Base-by-base conservation (phyloP, 2,888 invertebrate species). In the Sipunculus nudus region DNA sequence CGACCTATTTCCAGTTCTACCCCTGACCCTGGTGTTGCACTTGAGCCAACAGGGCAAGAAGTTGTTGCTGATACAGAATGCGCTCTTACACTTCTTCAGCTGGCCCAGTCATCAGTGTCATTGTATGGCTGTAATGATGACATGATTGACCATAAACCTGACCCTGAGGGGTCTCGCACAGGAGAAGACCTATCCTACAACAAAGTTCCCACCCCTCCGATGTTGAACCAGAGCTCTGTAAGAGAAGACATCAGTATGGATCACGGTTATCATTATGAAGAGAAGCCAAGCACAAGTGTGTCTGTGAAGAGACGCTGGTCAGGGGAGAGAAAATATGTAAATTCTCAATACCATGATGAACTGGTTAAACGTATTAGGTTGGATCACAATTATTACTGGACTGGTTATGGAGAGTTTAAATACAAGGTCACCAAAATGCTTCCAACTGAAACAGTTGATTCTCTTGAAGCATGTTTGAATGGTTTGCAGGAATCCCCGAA, bases 371-470 rank as follows among this genome's bases (percentile, higher is more conserved):
- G 56, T 4, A 57, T 63, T 39, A 38, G 48, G 35, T 43, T 63
- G 26, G 63, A 63, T 35, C 63, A 63, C 49, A 60, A 56, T 25
- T 63, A 63, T 28, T 45, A 29, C n/a, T 59, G 54, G 59, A 25
- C 19, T 13, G 53, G 40, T 23, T 16, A 4, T 23, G 6, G 5
- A 10, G 43, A 43, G 19, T 10, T 16, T 16, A 43, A 19, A 43
- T 16, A 21, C 16, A 19, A 8, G 19, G 19, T 13, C 6, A 10
- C 6, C 6, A 23, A 8, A 13, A 50, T 8, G 35, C 6, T 16
- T 6, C 10, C 19, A 16, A 6, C n/a, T n/a, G n/a, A n/a, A n/a
- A n/a, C n/a, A n/a, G n/a, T n/a, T n/a, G n/a, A n/a, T n/a, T n/a
- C n/a, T n/a, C n/a, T n/a, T n/a, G n/a, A n/a, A n/a, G n/a, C n/a